Evolutionary conservation across 2,113 vertebrate genomes (phyloP), one percentile per base, ranked within the genome.

Genomic region (Pogona vitticeps): DNA sequence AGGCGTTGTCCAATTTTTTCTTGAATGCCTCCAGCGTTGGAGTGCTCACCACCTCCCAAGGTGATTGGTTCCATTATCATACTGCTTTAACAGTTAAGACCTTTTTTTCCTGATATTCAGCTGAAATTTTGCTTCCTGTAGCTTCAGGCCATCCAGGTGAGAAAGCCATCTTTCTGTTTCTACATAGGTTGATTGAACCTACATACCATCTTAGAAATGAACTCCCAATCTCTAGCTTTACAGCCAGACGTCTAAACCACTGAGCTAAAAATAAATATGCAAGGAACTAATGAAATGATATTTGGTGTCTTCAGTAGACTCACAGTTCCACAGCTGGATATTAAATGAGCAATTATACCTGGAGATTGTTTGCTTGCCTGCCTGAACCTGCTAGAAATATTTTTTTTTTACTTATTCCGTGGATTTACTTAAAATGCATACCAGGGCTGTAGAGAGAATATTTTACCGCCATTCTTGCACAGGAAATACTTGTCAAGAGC

Each of bases 261-360:
- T 52, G 46, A 52, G 46, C 46, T 52, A 61, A 14, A 78, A 59
- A 52, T 21, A 52, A 28, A 38, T 7, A 61, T 33, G 7, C 21
- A 73, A 63, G 58, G 15, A 82, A 76, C 10, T 36, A 65, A 82
- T 33, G 38, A 13, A 79, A 6, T 31, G 17, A 63, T 46, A n/a
- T 52, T 73, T 63, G 58, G 28, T 31, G 38, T 26, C 33, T 20
- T 0, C 2, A 12, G 1, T 13, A 52, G 31, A 76, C 28, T 33
- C 23, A 33, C 20, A 31, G 31, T 28, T 72, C 68, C 68, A 6
- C 68, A 17, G 33, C 67, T 42, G 40, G 38, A 63, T 58, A 7
- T 84, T 76, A 76, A 84, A 63, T 76, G 17, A 58, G 17, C 56
- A 84, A 9, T 42, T 63, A n/a, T 84, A 75, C 28, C 58, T 84